Evolutionary conservation across 2,113 vertebrate genomes (phyloP).

Genomic region (Hydrochoerus hydrochaeris): DNA sequence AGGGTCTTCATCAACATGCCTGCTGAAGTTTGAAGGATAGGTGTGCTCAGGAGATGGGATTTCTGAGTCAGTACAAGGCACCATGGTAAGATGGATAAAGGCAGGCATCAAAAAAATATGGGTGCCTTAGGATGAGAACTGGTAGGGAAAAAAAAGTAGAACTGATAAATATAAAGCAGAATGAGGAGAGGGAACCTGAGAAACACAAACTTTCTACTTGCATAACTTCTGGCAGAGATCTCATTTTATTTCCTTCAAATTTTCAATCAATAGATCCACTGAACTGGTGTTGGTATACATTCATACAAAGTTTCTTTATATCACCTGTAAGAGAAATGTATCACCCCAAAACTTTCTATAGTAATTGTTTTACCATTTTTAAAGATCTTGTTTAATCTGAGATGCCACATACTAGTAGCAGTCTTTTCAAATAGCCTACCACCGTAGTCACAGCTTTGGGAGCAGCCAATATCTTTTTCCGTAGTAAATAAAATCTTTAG

Average conservation of each 20-base stretch:
- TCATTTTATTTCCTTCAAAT: neutral
- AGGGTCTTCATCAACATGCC: neutral
- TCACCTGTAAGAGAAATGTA: neutral
- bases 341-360: slow-evolving; percentile 49
- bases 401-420: slow-evolving; percentile 41
- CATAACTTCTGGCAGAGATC: neutral
- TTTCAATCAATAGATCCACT: neutral
- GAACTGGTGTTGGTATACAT: neutral
- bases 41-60: neutral
- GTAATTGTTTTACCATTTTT: slow-evolving; percentile 73
- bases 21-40: neutral
- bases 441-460: slow-evolving; percentile 23
- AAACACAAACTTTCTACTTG: neutral
- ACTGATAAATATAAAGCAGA: neutral
- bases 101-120: neutral
- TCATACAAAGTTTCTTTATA: neutral
- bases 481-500: slow-evolving; percentile 48
- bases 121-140: neutral
- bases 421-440: slow-evolving; percentile 8
- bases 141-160: neutral
- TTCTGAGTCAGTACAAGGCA: neutral
- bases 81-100: neutral
- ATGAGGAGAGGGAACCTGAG: neutral
- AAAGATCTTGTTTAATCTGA: slow-evolving; percentile 79
- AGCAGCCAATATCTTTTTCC: neutral